phyloP scores from a whole-genome alignment of 2,113 vertebrate genomes.

The Chaetura pelagica region DNA sequence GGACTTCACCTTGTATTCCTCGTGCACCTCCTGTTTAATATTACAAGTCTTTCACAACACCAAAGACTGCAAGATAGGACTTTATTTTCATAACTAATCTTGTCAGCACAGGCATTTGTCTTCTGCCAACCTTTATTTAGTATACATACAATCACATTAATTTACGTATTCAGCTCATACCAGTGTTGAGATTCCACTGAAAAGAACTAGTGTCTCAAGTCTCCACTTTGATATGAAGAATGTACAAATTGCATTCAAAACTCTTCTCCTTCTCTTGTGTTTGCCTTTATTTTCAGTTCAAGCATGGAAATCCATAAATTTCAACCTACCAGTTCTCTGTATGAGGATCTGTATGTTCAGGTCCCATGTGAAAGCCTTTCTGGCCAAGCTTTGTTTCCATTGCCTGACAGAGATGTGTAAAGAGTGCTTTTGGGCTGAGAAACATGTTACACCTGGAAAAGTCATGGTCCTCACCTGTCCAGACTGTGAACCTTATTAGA shows the following conservation, averaged over 20 bases:
- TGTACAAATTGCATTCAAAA: not conserved
- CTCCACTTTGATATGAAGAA: not conserved
- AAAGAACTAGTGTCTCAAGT: not conserved
- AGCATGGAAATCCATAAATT: not conserved
- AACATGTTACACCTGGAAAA: not conserved
- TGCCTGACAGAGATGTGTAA: not conserved
- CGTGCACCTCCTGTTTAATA: not conserved
- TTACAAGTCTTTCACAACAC: not conserved
- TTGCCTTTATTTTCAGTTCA: not conserved
- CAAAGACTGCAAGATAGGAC: not conserved
- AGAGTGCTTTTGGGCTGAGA: not conserved
- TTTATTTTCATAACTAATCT: not conserved
- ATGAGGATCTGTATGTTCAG: not conserved
- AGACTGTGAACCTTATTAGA: not conserved
- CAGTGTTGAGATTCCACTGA: not conserved
- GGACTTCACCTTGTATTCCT: not conserved
- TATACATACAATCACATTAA: not conserved
- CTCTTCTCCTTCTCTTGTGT: not conserved
- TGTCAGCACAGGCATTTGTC: not conserved
- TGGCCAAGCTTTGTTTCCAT: not conserved
- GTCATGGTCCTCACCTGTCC: not conserved
- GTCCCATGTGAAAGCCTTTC: not conserved
- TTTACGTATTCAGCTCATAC: not conserved
- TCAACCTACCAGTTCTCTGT: not conserved
- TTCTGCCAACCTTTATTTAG: not conserved